Conservation (phyloP, 2,888 invertebrate species). For the Helicoverpa assulta region DNA sequence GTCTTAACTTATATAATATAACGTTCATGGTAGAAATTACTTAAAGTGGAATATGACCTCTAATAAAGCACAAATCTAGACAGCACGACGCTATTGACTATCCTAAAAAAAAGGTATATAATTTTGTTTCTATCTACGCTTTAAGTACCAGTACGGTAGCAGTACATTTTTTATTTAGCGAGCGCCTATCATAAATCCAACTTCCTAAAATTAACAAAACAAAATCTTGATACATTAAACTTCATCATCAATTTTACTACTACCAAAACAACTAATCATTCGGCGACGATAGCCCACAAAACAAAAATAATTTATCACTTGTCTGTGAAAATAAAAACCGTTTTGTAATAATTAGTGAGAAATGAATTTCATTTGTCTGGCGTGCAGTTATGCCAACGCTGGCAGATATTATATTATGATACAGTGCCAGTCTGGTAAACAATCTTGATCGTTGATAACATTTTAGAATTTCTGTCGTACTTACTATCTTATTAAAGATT, state of each 20-base stretch:
- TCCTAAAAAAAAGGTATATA: no score
- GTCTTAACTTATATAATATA: no score
- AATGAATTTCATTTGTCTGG: conserved; percentile 56
- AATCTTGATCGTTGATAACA: conserved; percentile 56
- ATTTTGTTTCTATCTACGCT: no score
- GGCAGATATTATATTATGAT: conserved; percentile 46
- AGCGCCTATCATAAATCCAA: no score
- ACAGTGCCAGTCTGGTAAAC: conserved; percentile 40
- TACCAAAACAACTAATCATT: neutral
- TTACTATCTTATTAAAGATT: neutral
- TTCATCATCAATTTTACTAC: neutral
- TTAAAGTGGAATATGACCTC: no score
- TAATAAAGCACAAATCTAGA: no score
- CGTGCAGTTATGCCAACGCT: conserved; percentile 54
- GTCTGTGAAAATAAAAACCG: conserved; percentile 47
- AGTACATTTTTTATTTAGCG: no score
- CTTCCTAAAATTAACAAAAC: no score
- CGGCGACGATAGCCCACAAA: neutral
- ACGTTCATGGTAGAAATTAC: no score
- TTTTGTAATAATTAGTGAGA: conserved; percentile 62
- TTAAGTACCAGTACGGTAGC: no score
- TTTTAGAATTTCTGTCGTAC: conserved; percentile 23
- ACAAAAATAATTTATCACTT: conserved; percentile 38
- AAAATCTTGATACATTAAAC: neutral
- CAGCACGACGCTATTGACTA: no score